A percentile compares a stretch with the other conserved stretches of the same genome.
These are phyloP conservation scores for Chaenocephalus aceratus DNA, from an alignment of 2,113 vertebrate genomes.

Conservation along the genomic window DNA sequence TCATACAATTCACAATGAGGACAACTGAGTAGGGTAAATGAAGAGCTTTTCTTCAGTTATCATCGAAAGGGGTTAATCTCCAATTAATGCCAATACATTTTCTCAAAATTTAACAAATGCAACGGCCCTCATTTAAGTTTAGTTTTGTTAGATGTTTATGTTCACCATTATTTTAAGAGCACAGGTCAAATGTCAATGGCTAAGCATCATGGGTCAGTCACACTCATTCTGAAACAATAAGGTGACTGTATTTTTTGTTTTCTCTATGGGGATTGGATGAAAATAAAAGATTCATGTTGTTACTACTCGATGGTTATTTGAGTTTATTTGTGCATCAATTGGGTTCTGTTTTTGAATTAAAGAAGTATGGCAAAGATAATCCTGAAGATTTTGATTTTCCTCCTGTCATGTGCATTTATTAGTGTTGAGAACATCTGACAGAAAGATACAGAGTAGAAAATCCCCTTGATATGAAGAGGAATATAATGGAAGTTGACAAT, in stretches of 20 bases:
- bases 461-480: conserved; percentile 15
- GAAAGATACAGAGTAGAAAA: conserved; percentile 2
- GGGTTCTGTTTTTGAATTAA: background rate
- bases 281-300: background rate
- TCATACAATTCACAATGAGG: conserved; percentile 15
- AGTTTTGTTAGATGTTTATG: background rate
- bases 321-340: background rate
- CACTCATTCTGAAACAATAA: conserved; percentile 15
- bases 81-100: background rate
- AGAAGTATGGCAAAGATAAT: background rate
- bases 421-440: conserved; percentile 4
- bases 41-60: background rate
- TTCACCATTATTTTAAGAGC: background rate
- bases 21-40: conserved; percentile 12
- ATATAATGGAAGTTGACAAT: conserved; percentile 30
- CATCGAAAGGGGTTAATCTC: background rate
- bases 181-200: background rate
- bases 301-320: background rate
- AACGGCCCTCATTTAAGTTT: background rate
- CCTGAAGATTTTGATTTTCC: background rate
- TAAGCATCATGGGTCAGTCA: background rate
- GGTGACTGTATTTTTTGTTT: background rate
- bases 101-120: conserved; percentile 4
- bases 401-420: conserved; percentile 17
- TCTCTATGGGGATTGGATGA: background rate